Evolutionary conservation across 1,140 invertebrate species (phyloP).

Genomic region (Caenorhabditis inopinata): DNA sequence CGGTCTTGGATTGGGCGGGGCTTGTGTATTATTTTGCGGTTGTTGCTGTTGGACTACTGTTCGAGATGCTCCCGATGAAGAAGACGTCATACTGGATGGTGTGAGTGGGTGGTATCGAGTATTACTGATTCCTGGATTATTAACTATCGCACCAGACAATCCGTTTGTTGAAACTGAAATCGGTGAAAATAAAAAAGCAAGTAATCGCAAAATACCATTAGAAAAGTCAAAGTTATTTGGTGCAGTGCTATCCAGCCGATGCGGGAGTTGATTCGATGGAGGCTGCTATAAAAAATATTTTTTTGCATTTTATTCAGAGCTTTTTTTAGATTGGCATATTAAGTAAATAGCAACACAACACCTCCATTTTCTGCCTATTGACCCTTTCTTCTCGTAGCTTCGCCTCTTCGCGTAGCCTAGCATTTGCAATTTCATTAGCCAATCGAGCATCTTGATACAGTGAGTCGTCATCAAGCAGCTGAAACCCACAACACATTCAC

Average conservation of each 20-base stretch:
- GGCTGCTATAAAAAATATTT: background rate
- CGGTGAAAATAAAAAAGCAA: background rate
- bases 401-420: constrained; percentile 30
- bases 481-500: background rate
- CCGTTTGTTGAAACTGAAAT: background rate
- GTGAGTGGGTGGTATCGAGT: background rate
- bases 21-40: background rate
- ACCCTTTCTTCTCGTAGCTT: constrained; percentile 22
- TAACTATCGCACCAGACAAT: too few species aligned
- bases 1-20: background rate
- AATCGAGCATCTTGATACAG: constrained; percentile 42
- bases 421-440: constrained; percentile 39
- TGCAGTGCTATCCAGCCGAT: background rate
- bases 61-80: background rate
- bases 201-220: background rate
- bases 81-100: constrained; percentile 8
- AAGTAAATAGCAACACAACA: background rate
- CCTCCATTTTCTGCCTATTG: background rate
- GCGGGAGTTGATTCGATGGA: background rate
- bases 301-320: background rate
- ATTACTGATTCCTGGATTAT: background rate
- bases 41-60: background rate
- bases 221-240: constrained; percentile 12
- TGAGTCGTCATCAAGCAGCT: constrained; percentile 34
- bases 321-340: background rate